Base-by-base conservation (phyloP, 2,113 vertebrate genomes). In the Pelecanus crispus region DNA sequence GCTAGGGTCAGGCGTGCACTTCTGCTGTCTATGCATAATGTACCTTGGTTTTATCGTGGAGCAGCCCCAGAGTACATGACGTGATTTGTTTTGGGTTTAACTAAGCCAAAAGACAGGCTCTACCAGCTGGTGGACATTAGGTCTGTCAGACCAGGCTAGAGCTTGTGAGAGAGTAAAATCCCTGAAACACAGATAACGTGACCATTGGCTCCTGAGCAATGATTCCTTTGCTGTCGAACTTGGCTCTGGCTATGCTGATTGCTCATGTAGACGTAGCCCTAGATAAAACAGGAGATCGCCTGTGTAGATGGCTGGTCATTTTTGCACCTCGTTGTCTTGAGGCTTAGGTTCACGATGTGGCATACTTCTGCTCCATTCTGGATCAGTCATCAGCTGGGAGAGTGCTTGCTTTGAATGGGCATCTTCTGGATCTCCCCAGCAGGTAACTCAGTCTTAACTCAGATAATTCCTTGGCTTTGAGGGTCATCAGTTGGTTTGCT, bases 1-100 rank as follows among this genome's bases (percentile, higher is more conserved):
- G 88, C 71, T 59, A 1, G 0, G 32, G 16, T 12, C 0, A 0
- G 38, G 12, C 0, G 0, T 13, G 20, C 1, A 1, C 10, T 45
- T 75, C 8, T 79, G 22, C 44, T 47, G 25, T 74, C 40, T 40
- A 19, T 38, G 20, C 6, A 0, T 44, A 15, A 14, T 0, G 2
- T 47, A 13, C 18, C n/a, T 78, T 47, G 29, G 63, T 31, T 66
- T 88, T 40, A 20, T 29, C 17, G 0, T 17, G 68, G 65, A 74
- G 56, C 19, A 36, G 11, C 21, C 72, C 73, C 22, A 24, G 44
- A 65, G 58, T 24, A 7, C 21, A 1, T 55, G 52, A 29, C 29
- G 59, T 47, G 58, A 11, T 59, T 7, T 1, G 0, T 22, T 56
- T 58, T 20, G 63, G 31, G 49, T 78, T 80, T 81, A 80, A 66